These are phyloP conservation scores for Pachliopta kotzebuea DNA, from an alignment of 2,888 invertebrate species.

Conservation along the genomic window DNA sequence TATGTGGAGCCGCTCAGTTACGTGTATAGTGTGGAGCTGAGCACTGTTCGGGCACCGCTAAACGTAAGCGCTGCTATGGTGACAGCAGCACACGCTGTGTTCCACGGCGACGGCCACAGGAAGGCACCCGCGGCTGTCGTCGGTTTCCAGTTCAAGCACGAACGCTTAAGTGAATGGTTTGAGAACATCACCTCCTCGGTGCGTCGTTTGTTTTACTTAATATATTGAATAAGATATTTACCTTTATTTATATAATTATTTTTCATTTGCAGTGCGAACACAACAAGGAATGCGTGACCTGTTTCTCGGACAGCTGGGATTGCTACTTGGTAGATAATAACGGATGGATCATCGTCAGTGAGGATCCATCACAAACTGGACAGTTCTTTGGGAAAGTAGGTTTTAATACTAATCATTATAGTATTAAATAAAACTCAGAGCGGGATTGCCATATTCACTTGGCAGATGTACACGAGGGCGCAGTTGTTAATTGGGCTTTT, in stretches of 20 bases:
- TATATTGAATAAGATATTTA: background rate
- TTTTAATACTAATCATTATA: slow-evolving; percentile 4
- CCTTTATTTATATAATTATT: background rate
- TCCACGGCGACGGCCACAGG: slow-evolving; percentile 80
- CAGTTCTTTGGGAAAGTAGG: slow-evolving; percentile 91
- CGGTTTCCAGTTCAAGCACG: slow-evolving; percentile 91
- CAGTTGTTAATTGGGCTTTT: too few species aligned
- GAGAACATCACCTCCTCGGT: slow-evolving; percentile 89
- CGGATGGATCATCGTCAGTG: slow-evolving; percentile 91
- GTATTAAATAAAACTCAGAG: too few species aligned
- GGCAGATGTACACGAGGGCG: too few species aligned
- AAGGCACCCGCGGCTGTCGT: slow-evolving; percentile 85
- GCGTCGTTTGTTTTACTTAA: slow-evolving; percentile 43
- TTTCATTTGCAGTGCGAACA: slow-evolving; percentile 65
- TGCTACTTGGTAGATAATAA: slow-evolving; percentile 95
- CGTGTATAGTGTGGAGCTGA: slow-evolving; percentile 82
- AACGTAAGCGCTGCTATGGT: slow-evolving; percentile 86
- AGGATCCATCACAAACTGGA: slow-evolving; percentile 86
- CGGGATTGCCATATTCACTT: too few species aligned
- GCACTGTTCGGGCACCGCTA: slow-evolving; percentile 64
- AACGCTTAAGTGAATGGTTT: slow-evolving; percentile 87
- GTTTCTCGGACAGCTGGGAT: slow-evolving; percentile 83
- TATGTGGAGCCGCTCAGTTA: slow-evolving; percentile 88
- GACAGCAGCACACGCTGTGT: slow-evolving; percentile 93
- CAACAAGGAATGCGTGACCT: slow-evolving; percentile 69